Conservation (phyloP, 2,113 vertebrate species). For the Centrocercus urophasianus region DNA sequence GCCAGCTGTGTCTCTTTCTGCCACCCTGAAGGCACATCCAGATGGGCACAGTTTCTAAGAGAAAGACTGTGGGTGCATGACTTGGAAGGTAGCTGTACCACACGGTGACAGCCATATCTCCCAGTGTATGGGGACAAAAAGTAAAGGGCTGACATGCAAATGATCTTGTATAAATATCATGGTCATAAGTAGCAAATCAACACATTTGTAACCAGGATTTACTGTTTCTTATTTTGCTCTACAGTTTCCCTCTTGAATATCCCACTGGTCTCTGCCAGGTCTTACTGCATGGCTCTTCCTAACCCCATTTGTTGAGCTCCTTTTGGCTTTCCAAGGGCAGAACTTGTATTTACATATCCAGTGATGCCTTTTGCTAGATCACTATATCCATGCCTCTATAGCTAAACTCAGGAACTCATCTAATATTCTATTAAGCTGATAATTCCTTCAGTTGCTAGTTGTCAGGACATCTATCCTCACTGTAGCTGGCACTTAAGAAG, state of each 20-base stretch:
- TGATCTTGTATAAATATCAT: not conserved
- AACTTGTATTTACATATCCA: not conserved
- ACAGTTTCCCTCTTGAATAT: not conserved
- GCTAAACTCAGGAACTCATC: not conserved
- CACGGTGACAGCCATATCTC: fast-evolving
- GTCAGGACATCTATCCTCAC: not conserved
- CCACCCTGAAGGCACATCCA: no score
- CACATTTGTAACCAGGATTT: not conserved
- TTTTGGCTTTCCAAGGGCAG: not conserved
- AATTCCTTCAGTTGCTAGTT: not conserved
- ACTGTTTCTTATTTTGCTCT: not conserved
- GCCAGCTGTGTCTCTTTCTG: not conserved
- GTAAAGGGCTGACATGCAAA: not conserved
- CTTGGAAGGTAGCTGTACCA: not conserved
- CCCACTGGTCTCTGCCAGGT: not conserved
- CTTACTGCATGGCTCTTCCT: not conserved
- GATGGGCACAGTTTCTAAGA: not conserved
- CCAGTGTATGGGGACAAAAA: fast-evolving
- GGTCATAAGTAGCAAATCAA: not conserved
- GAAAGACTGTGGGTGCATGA: not conserved
- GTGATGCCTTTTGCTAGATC: not conserved
- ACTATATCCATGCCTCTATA: not conserved
- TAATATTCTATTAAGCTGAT: not conserved
- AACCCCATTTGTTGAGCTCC: not conserved
- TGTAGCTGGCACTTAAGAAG: not conserved